Conservation (phyloP, 1,140 invertebrate genomes). For the Melanaphis sacchari region DNA sequence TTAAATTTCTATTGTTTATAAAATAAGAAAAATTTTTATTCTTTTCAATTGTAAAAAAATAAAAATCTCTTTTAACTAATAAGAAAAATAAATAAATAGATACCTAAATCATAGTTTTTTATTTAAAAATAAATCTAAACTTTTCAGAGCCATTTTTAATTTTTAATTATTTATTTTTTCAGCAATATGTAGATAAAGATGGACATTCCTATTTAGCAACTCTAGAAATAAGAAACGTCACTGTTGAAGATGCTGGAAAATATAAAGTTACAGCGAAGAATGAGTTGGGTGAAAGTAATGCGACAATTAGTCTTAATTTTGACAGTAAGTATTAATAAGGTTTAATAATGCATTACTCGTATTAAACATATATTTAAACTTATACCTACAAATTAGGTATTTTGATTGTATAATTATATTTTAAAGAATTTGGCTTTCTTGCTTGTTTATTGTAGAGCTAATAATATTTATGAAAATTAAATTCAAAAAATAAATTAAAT, state of each 20-base stretch:
- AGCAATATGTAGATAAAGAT: conserved; percentile 88
- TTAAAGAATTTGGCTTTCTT: conserved; percentile 36
- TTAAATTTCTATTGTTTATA: neutral
- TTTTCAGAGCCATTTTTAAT: neutral
- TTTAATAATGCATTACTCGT: neutral
- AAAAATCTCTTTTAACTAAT: no score
- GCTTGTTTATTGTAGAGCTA: conserved; percentile 53
- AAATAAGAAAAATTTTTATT: no score
- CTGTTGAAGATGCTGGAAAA: conserved; percentile 95
- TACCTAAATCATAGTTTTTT: neutral
- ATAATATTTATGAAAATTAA: conserved; percentile 14
- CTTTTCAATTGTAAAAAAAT: no score
- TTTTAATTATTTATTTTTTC: neutral
- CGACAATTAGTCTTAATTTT: conserved; percentile 95
- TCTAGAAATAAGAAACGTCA: conserved; percentile 91
- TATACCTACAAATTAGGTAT: neutral
- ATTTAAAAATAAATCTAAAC: neutral
- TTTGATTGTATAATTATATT: conserved; percentile 48
- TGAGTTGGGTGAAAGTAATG: conserved; percentile 94
- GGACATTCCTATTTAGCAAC: conserved; percentile 92
- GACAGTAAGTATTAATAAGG: conserved; percentile 84
- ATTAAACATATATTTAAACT: conserved; percentile 42
- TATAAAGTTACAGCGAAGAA: conserved; percentile 96
- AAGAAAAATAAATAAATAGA: no score
- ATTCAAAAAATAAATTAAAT: neutral